Percentiles rank a stretch among this genome's conserved stretches.
These are phyloP conservation scores for Orchestes rusci DNA, from an alignment of 2,888 invertebrate species.

Conservation along the genomic window DNA sequence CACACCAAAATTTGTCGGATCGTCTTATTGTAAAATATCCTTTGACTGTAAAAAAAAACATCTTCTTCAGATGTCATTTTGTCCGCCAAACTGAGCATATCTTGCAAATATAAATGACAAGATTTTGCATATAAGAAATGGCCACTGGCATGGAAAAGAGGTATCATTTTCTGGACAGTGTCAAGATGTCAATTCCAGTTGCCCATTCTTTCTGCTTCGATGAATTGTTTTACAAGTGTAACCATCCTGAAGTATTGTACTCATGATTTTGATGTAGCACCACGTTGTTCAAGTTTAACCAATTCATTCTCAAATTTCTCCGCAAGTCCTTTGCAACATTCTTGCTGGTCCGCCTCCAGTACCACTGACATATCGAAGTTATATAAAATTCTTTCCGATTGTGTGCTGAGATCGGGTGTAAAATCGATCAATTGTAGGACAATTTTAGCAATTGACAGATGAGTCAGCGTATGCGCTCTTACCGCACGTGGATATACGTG, in stretches of 20 bases:
- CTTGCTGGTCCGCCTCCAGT: neutral
- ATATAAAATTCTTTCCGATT: neutral
- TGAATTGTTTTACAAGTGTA: neutral
- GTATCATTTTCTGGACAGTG: slow-evolving; percentile 25
- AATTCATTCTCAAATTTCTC: neutral
- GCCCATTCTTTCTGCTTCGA: neutral
- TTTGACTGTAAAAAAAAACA: slow-evolving; percentile 22
- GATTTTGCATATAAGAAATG: slow-evolving; percentile 38
- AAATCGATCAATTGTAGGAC: neutral
- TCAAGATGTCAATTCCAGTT: neutral
- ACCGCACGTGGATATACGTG: slow-evolving; percentile 18
- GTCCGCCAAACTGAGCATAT: slow-evolving; percentile 32
- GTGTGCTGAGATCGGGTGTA: neutral
- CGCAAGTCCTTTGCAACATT: neutral
- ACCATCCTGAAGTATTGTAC: neutral
- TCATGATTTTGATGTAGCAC: neutral
- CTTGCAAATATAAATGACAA: slow-evolving; percentile 38
- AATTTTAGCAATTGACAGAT: neutral
- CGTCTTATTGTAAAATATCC: slow-evolving; percentile 32
- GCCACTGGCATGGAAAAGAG: slow-evolving; percentile 36
- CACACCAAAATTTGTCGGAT: slow-evolving; percentile 28
- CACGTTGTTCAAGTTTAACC: neutral
- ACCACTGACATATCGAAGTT: neutral
- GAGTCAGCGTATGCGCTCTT: neutral
- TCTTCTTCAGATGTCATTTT: slow-evolving; percentile 7